These are phyloP conservation scores for Platyura marginata DNA, from an alignment of 1,140 invertebrate species.

Conservation along the genomic window DNA sequence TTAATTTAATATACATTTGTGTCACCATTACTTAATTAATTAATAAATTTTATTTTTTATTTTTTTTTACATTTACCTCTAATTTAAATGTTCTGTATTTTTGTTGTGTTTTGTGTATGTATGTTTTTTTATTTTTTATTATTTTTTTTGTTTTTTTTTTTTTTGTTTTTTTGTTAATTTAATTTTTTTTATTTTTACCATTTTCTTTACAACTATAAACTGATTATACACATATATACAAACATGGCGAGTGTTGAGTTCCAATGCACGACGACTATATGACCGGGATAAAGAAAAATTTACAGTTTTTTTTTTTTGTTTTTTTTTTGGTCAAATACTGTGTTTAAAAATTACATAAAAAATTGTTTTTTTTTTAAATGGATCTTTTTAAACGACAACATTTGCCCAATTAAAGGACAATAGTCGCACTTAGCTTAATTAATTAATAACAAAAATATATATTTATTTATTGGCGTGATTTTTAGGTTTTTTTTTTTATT, in stretches of 20 bases:
- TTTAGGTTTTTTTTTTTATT: not conserved
- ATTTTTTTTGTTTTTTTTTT: not conserved
- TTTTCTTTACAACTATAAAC: too few relatives aligned
- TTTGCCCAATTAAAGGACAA: not conserved
- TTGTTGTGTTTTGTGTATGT: too few relatives aligned
- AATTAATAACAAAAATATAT: not conserved
- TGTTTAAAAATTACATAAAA: too few relatives aligned
- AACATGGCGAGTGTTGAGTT: slow-evolving; percentile 1
- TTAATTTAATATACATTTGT: too few relatives aligned
- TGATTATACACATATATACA: slow-evolving; percentile 1
- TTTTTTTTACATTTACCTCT: too few relatives aligned
- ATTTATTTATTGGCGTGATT: not conserved
- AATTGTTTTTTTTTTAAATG: not conserved
- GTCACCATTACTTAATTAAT: too few relatives aligned
- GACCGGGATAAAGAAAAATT: too few relatives aligned
- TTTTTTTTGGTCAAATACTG: too few relatives aligned
- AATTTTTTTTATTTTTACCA: not conserved
- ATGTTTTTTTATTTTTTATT: too few relatives aligned
- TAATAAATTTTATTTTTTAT: too few relatives aligned
- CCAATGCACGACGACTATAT: not conserved
- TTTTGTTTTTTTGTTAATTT: not conserved
- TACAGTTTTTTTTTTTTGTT: too few relatives aligned
- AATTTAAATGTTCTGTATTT: too few relatives aligned
- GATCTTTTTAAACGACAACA: not conserved
- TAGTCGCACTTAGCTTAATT: not conserved